Conservation (phyloP, 2,888 invertebrate species). For the Xylophagus ater region DNA sequence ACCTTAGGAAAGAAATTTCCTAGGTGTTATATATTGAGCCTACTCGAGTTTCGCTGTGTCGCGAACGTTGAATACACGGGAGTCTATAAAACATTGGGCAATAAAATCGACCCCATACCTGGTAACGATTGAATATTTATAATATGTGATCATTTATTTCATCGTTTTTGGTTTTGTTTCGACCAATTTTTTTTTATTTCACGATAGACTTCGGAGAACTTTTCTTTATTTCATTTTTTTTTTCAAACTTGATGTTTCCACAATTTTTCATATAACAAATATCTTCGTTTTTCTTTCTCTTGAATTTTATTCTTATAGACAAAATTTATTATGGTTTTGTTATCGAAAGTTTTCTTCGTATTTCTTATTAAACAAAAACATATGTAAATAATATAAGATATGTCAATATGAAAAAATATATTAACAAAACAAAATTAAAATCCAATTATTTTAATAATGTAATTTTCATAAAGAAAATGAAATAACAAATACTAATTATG, state of each 20-base stretch:
- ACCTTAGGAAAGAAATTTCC: slow-evolving; percentile 11
- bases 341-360: too few species aligned
- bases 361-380: too few species aligned
- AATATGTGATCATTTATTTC: slow-evolving; percentile 13
- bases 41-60: slow-evolving; percentile 1
- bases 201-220: not conserved
- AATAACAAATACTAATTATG: too few species aligned
- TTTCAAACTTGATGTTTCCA: not conserved
- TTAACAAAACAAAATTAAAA: too few species aligned
- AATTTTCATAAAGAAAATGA: too few species aligned
- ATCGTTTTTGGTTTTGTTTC: slow-evolving; percentile 10
- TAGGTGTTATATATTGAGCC: slow-evolving; percentile 5
- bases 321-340: too few species aligned
- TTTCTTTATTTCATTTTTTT: not conserved
- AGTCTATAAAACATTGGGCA: slow-evolving; percentile 7
- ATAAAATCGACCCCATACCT: slow-evolving; percentile 16
- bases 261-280: not conserved
- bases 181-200: not conserved
- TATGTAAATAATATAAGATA: too few species aligned
- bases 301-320: too few species aligned
- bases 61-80: not conserved
- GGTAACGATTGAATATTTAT: slow-evolving; percentile 16
- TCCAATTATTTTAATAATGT: too few species aligned
- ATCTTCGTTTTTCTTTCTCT: too few species aligned
- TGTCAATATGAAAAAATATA: too few species aligned